A percentile compares a stretch with the other conserved stretches of the same genome.
Conservation (phyloP, 2,797 vertebrate genomes). For the Selene dorsalis region DNA sequence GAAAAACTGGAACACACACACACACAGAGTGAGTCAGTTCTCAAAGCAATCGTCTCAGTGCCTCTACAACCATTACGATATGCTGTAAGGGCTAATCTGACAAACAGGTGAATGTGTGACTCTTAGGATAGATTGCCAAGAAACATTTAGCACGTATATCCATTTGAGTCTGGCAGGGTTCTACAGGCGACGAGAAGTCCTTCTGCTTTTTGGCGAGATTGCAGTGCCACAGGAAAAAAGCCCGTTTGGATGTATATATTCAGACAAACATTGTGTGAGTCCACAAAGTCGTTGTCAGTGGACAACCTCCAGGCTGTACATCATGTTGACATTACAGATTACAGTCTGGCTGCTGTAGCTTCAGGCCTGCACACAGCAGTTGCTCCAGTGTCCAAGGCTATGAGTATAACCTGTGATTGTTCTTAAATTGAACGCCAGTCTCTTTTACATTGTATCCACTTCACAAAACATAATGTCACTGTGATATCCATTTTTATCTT, state of each 20-base stretch:
- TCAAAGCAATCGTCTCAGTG: neutral
- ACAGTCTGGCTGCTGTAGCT: constrained; percentile 41
- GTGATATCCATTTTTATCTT: constrained; percentile 1
- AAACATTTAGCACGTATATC: constrained; percentile 37
- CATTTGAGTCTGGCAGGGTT: constrained; percentile 35
- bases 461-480: constrained; percentile 11
- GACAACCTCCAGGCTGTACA: constrained; percentile 59
- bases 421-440: constrained; percentile 48
- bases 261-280: constrained; percentile 64
- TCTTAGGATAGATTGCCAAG: constrained; percentile 12
- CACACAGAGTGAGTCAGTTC: neutral
- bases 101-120: constrained; percentile 16
- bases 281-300: constrained; percentile 68
- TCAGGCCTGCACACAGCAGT: constrained; percentile 32
- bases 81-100: constrained; percentile 3
- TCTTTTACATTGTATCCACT: constrained; percentile 28
- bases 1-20: neutral
- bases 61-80: neutral
- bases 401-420: constrained; percentile 38
- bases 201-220: constrained; percentile 43
- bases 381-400: constrained; percentile 35
- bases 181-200: constrained; percentile 30
- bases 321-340: constrained; percentile 73
- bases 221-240: constrained; percentile 43
- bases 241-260: constrained; percentile 57